Base-by-base conservation (phyloP, 2,113 vertebrate genomes). In the Lophotis ruficrista region DNA sequence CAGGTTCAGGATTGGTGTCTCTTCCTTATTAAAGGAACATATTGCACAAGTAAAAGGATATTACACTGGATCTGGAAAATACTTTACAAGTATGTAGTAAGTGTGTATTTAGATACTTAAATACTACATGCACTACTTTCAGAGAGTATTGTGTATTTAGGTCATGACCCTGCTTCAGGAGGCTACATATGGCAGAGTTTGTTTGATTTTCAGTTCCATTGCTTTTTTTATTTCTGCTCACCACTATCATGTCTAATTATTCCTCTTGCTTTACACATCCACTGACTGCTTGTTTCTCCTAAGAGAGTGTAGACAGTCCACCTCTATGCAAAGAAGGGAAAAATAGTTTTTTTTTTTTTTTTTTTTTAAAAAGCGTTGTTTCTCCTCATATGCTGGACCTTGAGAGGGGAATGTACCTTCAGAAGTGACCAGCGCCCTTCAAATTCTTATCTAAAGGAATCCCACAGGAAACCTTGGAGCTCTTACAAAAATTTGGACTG, bases 371-470 rank as follows among this genome's bases (percentile, higher is more conserved):
- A 48, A 83, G 53, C 1, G 2, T 70, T 90, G 16, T 86, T 94
- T 93, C 87, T 83, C 41, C 20, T 54, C 38, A 64, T 87, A 87
- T 35, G 57, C 45, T 89, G 64, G 92, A 93, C 95, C 94, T 96
- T 95, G 93, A 93, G 25, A 92, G 23, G 47, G 41, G 35, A 93
- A 92, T 28, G 11, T 92, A 96, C 93, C 97, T 96, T 97, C 60
- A 17, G 77, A 96, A 97, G 70, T 65, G 76, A 95, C 71, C 80
- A 96, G 71, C 0, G 5, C 85, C 96, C 94, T 97, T 97, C 96
- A 96, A 94, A 96, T 96, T 93, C 87, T 97, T 97, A 97, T 97
- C 97, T 96, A 83, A 96, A 97, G 89, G 77, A 97, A 97, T 96
- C 92, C 94, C 61, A 89, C 68, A 94, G 83, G 91, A 92, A 97